Base-by-base conservation (phyloP, 1,140 invertebrate genomes). In the Bombus haemorrhoidalis region DNA sequence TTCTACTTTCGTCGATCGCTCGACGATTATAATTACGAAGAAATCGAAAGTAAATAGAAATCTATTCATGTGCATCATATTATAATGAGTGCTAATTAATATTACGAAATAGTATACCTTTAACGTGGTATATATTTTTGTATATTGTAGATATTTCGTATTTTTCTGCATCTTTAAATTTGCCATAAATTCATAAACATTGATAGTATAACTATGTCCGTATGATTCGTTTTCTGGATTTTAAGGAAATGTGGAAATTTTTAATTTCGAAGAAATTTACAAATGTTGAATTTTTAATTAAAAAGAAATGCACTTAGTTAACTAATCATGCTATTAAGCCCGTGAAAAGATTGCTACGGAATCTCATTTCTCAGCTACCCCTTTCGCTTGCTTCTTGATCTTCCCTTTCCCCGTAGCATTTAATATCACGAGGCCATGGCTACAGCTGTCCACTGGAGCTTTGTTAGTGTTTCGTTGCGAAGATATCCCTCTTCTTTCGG, bases 401-500 rank as follows among this genome's bases (percentile, higher is more conserved):
- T 8, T 22, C 79, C 78, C 47, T 88, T 74, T 75, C 39, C 43
- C 9, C 69, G 83, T 41, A 79, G 80, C 83, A 80, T 89, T 47
- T 88, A 89, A 89, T 89, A 89, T 83, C 69, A 43, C 62, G 79
- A 64, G 74, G 73, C 66, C 53, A 62, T 53, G 34, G 43, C 37
- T 76, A 47, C 71, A 75, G 64, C 47, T 82, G 68, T 37, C n/a
- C 62, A 39, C 41, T 57, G 59, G 66, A 72, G 78, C 87, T 89
- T 89, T 86, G 83, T 86, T 88, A 85, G 83, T 57, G 83, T 62
- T 73, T 57, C 62, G 69, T 43, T 43, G 64, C 64, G 62, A 80
- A 86, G 79, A 62, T 76, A 86, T 89, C 59, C 75, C 88, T 79
- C 68, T 69, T 41, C 83, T 88, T 89, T 86, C 87, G 83, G 79